A percentile compares a stretch with the other conserved stretches of the same genome.
Conservation (phyloP, 2,113 vertebrate genomes). For the Pandion haliaetus region DNA sequence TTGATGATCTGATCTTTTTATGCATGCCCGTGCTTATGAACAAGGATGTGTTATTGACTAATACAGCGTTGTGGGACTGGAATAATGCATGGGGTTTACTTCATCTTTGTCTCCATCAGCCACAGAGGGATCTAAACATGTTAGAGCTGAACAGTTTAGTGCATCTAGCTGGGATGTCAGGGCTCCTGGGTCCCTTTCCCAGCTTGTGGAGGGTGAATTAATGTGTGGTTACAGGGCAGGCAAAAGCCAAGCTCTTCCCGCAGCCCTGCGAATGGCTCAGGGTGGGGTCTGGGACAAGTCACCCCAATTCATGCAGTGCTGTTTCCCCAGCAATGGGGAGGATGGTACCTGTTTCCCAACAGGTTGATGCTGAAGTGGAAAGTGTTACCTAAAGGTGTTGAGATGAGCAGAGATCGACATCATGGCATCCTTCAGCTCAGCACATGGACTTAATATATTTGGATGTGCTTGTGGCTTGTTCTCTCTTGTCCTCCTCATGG, state of each 20-base stretch:
- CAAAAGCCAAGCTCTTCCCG: background rate
- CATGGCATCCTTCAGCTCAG: background rate
- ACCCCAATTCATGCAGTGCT: rapidly evolving
- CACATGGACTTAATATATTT: background rate
- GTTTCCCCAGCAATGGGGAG: background rate
- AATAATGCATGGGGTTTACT: background rate
- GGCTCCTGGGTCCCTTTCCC: background rate
- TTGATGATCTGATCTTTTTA: background rate
- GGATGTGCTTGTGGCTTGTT: rapidly evolving
- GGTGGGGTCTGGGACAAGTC: background rate
- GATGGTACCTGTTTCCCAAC: background rate
- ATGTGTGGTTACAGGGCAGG: rapidly evolving
- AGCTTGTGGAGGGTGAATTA: rapidly evolving
- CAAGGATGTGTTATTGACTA: background rate
- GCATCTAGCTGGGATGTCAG: background rate
- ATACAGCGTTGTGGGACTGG: background rate
- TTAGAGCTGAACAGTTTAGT: background rate
- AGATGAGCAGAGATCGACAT: background rate
- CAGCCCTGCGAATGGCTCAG: background rate
- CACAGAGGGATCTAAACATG: background rate
- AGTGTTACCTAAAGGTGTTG: background rate
- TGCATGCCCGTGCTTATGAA: background rate
- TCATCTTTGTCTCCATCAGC: background rate
- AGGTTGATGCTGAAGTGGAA: background rate
- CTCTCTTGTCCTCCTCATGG: background rate